phyloP scores from a whole-genome alignment of 2,888 invertebrate genomes.

The Drosophila tripunctata region DNA sequence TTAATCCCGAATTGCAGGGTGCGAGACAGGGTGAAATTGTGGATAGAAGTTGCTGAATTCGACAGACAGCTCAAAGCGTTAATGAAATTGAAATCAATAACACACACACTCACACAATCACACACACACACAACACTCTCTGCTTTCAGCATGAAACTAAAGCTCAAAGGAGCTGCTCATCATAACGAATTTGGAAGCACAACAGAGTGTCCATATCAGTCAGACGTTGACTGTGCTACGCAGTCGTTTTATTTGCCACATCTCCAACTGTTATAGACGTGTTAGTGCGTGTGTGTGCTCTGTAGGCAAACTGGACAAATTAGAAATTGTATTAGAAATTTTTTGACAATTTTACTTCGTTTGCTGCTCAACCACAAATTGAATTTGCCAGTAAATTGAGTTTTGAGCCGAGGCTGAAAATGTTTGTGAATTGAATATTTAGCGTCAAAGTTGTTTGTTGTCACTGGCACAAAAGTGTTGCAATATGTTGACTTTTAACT shows the following conservation, averaged over 20 bases:
- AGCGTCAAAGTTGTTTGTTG: conserved; percentile 46
- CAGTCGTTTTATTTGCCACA: background rate
- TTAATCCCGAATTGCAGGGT: background rate
- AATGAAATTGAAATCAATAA: conserved; percentile 78
- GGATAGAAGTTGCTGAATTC: background rate
- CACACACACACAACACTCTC: background rate
- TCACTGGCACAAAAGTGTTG: conserved; percentile 39
- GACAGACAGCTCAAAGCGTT: conserved; percentile 56
- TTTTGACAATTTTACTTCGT: conserved; percentile 36
- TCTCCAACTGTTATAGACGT: background rate
- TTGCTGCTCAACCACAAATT: conserved; percentile 57
- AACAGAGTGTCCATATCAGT: conserved; percentile 19
- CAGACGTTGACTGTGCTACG: conserved; percentile 12
- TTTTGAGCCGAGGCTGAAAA: conserved; percentile 41
- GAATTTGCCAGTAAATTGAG: conserved; percentile 58
- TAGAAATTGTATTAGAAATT: conserved; percentile 21
- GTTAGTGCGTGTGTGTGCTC: background rate
- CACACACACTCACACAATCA: conserved; percentile 9
- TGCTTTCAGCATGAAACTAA: background rate
- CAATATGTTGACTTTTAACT: conserved; percentile 36
- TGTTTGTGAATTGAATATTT: conserved; percentile 49
- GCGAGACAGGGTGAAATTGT: background rate
- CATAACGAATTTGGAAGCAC: background rate
- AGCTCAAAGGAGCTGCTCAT: conserved; percentile 21
- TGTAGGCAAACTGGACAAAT: conserved; percentile 6